A percentile compares a stretch with the other conserved stretches of the same genome.
Conservation (phyloP, 2,797 vertebrate genomes). For the Danio tinwini region DNA sequence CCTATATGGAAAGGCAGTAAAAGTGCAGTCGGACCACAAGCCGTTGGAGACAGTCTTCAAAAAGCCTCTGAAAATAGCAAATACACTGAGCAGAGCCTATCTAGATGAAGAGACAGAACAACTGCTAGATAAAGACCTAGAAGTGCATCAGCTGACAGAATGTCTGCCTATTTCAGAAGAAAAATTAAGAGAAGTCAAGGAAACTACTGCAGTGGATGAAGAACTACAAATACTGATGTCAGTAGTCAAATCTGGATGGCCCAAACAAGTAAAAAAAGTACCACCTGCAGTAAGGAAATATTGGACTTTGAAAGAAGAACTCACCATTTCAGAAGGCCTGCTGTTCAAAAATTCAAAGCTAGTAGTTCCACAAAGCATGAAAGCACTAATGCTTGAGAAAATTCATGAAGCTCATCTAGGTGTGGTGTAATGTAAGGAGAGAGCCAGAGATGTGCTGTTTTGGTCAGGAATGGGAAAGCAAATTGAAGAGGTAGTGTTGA, state of each 20-base stretch:
- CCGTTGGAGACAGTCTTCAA: too few species aligned
- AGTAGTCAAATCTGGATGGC: background rate
- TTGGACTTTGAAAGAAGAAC: too few species aligned
- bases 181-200: background rate
- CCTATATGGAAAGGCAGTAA: background rate
- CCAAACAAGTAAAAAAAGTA: background rate
- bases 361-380: background rate
- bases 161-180: background rate
- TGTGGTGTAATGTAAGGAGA: background rate
- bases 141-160: background rate
- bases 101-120: too few species aligned
- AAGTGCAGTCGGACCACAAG: background rate
- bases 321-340: background rate
- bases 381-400: background rate
- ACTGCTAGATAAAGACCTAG: background rate
- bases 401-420: conserved; percentile 2
- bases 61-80: background rate
- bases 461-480: background rate
- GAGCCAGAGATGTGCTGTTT: background rate
- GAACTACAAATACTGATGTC: background rate
- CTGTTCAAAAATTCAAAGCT: background rate
- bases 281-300: background rate
- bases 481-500: background rate
- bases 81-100: background rate
- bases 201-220: too few species aligned